These are phyloP conservation scores for Drosophila aff. DNA, from an alignment of 1,140 invertebrate species.

Conservation along the genomic window DNA sequence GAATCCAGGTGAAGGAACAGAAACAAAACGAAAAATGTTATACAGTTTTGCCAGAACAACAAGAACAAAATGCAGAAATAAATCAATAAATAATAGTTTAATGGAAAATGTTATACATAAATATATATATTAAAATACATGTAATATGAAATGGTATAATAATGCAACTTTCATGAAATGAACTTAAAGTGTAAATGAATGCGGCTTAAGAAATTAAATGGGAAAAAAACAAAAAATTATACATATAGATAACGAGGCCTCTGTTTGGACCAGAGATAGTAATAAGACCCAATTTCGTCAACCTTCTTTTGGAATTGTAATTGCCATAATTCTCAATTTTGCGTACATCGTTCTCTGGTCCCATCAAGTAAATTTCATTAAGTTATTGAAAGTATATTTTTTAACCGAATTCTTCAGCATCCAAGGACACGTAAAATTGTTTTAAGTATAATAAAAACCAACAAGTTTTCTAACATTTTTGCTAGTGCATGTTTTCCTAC, in stretches of 20 bases:
- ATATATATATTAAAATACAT: slow-evolving; percentile 66
- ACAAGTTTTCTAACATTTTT: slow-evolving; percentile 63
- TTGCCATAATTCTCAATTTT: slow-evolving; percentile 5
- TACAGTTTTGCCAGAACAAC: slow-evolving; percentile 46
- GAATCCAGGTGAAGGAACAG: slow-evolving; percentile 16
- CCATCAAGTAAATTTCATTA: slow-evolving; percentile 33
- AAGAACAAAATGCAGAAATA: slow-evolving; percentile 49
- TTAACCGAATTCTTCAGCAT: slow-evolving; percentile 20
- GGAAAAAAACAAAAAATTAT: not conserved
- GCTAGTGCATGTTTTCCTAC: slow-evolving; percentile 74
- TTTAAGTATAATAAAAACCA: slow-evolving; percentile 25
- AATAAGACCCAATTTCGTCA: not conserved
- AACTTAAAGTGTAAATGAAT: slow-evolving; percentile 48
- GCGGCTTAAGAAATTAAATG: slow-evolving; percentile 29
- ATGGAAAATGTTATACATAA: slow-evolving; percentile 70
- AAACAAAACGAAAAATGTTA: slow-evolving; percentile 64
- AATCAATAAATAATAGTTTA: slow-evolving; percentile 72
- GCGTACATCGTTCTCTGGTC: slow-evolving; percentile 19
- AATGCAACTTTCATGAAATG: slow-evolving; percentile 56
- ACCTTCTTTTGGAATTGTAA: slow-evolving; percentile 14
- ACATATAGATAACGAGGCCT: slow-evolving; percentile 28
- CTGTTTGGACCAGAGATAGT: slow-evolving; percentile 17
- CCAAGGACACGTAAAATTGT: slow-evolving; percentile 43
- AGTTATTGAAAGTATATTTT: slow-evolving; percentile 17
- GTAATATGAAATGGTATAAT: slow-evolving; percentile 56